Evolutionary conservation across 2,888 invertebrate species (phyloP), one percentile per base, ranked within the genome.

Genomic region (Crocallis elinguaria): DNA sequence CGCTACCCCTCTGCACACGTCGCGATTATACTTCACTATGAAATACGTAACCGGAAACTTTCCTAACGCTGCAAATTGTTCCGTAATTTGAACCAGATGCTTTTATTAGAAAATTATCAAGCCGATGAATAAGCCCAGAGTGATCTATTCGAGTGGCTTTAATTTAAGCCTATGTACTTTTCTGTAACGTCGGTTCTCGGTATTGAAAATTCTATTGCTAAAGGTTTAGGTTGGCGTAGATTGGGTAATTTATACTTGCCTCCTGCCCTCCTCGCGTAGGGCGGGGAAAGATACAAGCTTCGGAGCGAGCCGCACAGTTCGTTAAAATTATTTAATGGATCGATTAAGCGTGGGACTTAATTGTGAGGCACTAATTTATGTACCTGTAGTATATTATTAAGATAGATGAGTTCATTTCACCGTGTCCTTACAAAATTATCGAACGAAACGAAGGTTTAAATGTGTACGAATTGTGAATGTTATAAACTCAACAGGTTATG

Each of bases 161-260:
- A 81, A 84, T 83, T 84, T 81, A 83, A 82, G 82, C 80, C 84
- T 82, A 79, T 78, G 78, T 85, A 86, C 82, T 85, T 87, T 85
- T 83, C 75, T 79, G 77, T 82, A 82, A 82, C 74, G 78, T 79
- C 74, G 81, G 78, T 76, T 79, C 80, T 82, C 74, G 77, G 79
- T 77, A 78, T 75, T 78, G 82, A 82, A 86, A 87, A 83, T 87
- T 86, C 82, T 84, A 86, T 86, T 84, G 85, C 82, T 77, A 77
- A 79, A 85, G 86, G 82, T 82, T 85, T 83, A 81, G 86, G 85
- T 86, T 82, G 85, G 75, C 84, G 86, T 83, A 88, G 88, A 89
- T 89, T 89, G 85, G 88, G 88, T 88, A 89, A 88, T 90, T 89
- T 90, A 89, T 89, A 88, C 83, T 88, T 82, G 85, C 88, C 86